These are phyloP conservation scores for Cettia cetti DNA, from an alignment of 2,113 vertebrate genomes.

Conservation along the genomic window DNA sequence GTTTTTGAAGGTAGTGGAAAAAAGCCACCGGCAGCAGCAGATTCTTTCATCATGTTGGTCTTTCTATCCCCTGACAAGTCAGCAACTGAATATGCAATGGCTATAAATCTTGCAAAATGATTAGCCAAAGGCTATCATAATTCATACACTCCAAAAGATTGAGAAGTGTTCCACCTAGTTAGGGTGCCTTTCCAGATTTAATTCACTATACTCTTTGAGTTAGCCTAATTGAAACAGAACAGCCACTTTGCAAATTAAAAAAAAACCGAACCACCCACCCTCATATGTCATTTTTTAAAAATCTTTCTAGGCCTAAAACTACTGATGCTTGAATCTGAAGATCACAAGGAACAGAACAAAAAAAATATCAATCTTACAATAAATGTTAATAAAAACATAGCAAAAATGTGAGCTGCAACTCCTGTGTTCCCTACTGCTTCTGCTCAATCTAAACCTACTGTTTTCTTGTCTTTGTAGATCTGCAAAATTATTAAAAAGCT, in stretches of 20 bases:
- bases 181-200: neutral
- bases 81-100: neutral
- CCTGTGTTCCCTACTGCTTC: neutral
- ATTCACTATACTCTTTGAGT: neutral
- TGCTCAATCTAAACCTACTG: neutral
- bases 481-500: neutral
- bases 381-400: neutral
- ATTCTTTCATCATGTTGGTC: neutral
- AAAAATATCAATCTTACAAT: neutral
- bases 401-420: neutral
- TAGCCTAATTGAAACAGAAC: neutral
- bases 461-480: neutral
- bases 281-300: neutral
- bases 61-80: neutral
- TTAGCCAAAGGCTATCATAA: neutral
- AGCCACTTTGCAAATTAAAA: neutral
- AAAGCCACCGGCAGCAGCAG: neutral
- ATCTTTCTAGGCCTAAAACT: neutral
- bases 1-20: neutral
- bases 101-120: neutral
- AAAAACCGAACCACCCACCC: neutral
- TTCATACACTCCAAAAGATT: neutral
- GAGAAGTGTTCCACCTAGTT: neutral
- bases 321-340: neutral
- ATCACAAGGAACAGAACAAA: neutral